phyloP scores from a whole-genome alignment of 2,113 vertebrate genomes.

The Pionites leucogaster region DNA sequence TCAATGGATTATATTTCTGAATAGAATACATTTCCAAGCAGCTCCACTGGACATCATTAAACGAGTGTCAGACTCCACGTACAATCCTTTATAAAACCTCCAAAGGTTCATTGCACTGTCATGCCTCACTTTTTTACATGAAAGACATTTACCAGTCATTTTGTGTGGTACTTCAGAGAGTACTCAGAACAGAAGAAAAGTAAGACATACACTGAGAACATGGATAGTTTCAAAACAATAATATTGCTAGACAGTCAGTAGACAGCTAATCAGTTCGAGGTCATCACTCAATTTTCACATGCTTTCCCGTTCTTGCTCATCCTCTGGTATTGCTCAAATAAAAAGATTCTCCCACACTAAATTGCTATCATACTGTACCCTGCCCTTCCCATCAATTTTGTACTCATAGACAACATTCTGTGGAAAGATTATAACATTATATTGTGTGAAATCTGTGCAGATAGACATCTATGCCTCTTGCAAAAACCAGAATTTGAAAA shows the following conservation, averaged over 20 bases:
- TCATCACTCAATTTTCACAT: background rate
- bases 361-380: background rate
- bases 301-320: background rate
- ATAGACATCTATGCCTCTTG: background rate
- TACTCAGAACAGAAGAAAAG: background rate
- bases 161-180: background rate
- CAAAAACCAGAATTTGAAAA: background rate
- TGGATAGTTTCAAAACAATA: background rate
- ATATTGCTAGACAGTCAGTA: background rate
- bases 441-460: background rate
- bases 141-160: background rate
- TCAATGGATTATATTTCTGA: constrained; percentile 1
- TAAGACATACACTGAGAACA: background rate
- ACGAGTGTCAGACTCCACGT: background rate
- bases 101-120: background rate
- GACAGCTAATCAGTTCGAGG: background rate
- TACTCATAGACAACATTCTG: background rate
- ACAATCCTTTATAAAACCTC: background rate
- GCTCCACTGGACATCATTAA: background rate
- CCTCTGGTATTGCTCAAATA: background rate
- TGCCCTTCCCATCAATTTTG: background rate
- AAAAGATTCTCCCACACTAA: background rate
- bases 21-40: background rate
- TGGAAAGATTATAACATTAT: background rate
- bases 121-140: background rate